Evolutionary conservation across 2,113 vertebrate species (phyloP).

Genomic region (Oplegnathus fasciatus): DNA sequence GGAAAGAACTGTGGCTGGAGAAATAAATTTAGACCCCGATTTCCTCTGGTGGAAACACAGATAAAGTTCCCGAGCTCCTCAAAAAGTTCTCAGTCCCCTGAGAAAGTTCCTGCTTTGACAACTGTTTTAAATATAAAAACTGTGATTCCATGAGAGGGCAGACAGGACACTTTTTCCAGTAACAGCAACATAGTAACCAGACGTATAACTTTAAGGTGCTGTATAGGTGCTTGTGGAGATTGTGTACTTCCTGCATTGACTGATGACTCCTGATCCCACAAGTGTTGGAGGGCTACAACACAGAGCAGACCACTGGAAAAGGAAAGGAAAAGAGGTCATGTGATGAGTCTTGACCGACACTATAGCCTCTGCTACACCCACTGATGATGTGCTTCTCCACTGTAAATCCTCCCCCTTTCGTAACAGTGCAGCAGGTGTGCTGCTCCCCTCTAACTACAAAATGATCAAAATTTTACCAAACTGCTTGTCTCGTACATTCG

Average conservation of each 20-base stretch:
- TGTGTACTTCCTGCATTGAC: not conserved
- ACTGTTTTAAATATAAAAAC: not conserved
- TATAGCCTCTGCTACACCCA: not conserved
- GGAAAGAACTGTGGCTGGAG: not conserved
- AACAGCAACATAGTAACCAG: not conserved
- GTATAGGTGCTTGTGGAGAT: not conserved
- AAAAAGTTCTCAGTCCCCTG: not conserved
- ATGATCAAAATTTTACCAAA: not conserved
- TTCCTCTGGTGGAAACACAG: not conserved
- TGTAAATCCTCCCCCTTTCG: not conserved
- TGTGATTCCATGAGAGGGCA: not conserved
- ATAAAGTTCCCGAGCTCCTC: not conserved
- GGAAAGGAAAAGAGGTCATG: not conserved
- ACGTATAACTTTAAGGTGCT: not conserved
- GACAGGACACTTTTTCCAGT: not conserved
- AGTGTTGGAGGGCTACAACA: too few species aligned
- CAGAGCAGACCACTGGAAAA: not conserved
- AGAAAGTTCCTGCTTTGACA: not conserved
- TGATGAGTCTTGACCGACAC: not conserved
- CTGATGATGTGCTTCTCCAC: not conserved
- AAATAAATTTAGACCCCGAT: too few species aligned
- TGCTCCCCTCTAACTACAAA: not conserved
- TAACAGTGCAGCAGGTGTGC: not conserved
- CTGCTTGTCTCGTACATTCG: not conserved
- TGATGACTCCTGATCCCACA: not conserved